Conservation (phyloP, 2,797 vertebrate genomes). For the Leptatherina wallacei region DNA sequence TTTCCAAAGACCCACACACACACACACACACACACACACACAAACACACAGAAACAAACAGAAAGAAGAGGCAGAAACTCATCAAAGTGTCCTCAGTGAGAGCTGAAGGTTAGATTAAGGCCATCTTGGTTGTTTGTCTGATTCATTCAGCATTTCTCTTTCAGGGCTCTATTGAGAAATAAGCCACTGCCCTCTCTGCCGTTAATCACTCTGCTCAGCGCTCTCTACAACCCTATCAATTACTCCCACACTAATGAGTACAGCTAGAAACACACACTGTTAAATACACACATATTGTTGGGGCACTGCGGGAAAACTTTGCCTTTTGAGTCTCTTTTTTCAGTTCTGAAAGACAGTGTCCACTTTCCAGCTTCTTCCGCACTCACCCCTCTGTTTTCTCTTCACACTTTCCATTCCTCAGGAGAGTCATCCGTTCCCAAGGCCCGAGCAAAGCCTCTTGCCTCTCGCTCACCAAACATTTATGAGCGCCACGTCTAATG, state of each 20-base stretch:
- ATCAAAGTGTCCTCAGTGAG: conserved; percentile 61
- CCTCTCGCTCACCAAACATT: conserved; percentile 66
- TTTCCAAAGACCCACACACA: conserved; percentile 31
- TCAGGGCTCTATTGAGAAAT: conserved; percentile 78
- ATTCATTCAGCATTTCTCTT: conserved; percentile 77
- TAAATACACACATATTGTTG: conserved; percentile 44
- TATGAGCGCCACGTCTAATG: conserved; percentile 69
- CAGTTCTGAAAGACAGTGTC: conserved; percentile 41
- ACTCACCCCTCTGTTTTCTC: conserved; percentile 32
- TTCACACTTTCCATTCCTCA: conserved; percentile 47
- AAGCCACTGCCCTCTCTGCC: conserved; percentile 67
- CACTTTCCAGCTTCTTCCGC: conserved; percentile 46
- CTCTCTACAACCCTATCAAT: conserved; percentile 81
- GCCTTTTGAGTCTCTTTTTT: conserved; percentile 43
- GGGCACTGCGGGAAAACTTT: conserved; percentile 44
- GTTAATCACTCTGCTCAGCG: conserved; percentile 79
- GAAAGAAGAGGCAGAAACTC: conserved; percentile 64
- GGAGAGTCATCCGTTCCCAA: conserved; percentile 30
- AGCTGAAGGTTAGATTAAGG: conserved; percentile 73
- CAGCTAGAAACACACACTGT: conserved; percentile 53
- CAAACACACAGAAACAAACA: conserved; percentile 30
- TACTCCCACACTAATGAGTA: conserved; percentile 81
- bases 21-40: conserved; percentile 25
- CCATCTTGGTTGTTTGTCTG: conserved; percentile 74
- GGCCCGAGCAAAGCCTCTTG: conserved; percentile 45